phyloP scores from a whole-genome alignment of 2,888 invertebrate genomes.

The Galerucella pusilla region DNA sequence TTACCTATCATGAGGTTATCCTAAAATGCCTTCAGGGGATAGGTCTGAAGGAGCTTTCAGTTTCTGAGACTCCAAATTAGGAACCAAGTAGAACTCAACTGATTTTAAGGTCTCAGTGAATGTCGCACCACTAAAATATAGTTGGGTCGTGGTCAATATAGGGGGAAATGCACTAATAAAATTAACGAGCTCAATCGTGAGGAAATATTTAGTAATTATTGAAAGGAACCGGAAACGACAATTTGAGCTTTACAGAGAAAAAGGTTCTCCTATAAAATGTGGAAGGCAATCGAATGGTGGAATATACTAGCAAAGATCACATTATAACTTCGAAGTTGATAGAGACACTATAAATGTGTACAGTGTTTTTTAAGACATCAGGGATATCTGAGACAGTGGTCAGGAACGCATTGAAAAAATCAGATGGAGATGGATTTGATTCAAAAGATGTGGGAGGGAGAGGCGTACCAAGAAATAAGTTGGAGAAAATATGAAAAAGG shows the following conservation, averaged over 20 bases:
- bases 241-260: no score
- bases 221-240: no score
- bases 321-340: background rate
- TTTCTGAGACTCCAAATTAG: no score
- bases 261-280: background rate
- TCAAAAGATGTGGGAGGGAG: background rate
- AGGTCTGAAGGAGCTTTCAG: no score
- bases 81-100: no score
- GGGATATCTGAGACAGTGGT: background rate
- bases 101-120: no score
- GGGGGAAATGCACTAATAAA: background rate
- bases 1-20: no score
- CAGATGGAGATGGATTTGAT: background rate
- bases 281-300: background rate
- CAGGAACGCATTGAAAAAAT: background rate
- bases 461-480: background rate
- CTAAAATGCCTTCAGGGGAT: no score
- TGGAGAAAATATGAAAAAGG: background rate
- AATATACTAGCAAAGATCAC: background rate
- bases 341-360: background rate
- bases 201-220: background rate
- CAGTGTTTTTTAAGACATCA: background rate
- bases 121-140: no score
- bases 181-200: background rate
- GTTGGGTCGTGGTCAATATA: background rate